Evolutionary conservation across 2,113 vertebrate genomes (phyloP), one percentile per base, ranked within the genome.

Genomic region (Myotis yumanensis): DNA sequence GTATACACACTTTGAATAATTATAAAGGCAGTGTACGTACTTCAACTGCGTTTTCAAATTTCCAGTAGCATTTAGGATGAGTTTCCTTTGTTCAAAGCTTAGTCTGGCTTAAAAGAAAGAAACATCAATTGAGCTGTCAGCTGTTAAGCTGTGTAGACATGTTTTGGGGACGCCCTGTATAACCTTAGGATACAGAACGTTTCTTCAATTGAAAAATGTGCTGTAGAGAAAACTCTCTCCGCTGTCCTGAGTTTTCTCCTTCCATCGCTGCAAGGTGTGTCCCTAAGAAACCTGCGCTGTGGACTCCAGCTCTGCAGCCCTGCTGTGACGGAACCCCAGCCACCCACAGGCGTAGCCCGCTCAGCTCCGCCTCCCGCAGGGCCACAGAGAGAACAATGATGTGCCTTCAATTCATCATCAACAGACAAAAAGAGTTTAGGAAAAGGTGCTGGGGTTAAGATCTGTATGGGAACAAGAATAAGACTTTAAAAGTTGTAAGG

Each of bases 301-400:
- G 43, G 16, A 32, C n/a, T 52, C 14, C 3, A 64, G 40, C 10
- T 5, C 7, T 9, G 32, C 9, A 22, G 17, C 25, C 18, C 10
- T 79, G 5, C 4, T 11, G 15, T 22, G 51, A 57, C 5, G 12
- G 35, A 71, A 7, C 37, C 14, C 30, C 35, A 35, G 1, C 0
- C 35, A 48, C 46, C 16, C 12, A 71, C 0, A 35, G 46, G 57
- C 6, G n/a, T 1, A 62, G 10, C 5, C 5, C 10, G 9, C 59
- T 62, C 32, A 51, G 22, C 18, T n/a, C 4, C 11, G 1, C 43
- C n/a, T 20, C 3, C 22, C 9, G 23, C 4, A 68, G 23, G 5
- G 7, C 1, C 1, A 10, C 5, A 71, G 5, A 71, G 0, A 83
- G 11, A 80, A 52, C 2, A 82, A 37, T n/a, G 10, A 7, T 35